phyloP scores from a whole-genome alignment of 2,113 vertebrate species.

The Tapirus terrestris region DNA sequence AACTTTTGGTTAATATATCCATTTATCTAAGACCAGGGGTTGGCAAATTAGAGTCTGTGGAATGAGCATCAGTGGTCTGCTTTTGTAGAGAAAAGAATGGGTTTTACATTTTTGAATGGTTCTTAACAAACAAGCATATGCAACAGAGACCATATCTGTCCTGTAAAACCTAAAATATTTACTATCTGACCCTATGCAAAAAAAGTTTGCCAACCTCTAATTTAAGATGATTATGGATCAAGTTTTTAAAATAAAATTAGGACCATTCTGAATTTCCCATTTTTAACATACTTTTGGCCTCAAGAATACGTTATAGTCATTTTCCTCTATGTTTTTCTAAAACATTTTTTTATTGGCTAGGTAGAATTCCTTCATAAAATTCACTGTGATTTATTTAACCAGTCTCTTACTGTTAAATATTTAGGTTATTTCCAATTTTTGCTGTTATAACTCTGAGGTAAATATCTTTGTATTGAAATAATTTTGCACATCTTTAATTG shows the following conservation, averaged over 20 bases:
- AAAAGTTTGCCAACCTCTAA: neutral
- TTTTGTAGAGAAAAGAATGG: neutral
- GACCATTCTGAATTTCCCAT: neutral
- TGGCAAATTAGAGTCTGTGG: neutral
- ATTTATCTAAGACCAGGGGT: neutral
- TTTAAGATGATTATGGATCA: neutral
- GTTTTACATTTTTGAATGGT: neutral
- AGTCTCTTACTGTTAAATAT: neutral
- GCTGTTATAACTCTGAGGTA: neutral
- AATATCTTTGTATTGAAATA: neutral
- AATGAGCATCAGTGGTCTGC: neutral
- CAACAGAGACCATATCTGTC: neutral
- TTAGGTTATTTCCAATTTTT: neutral
- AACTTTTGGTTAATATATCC: neutral
- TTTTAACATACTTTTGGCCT: neutral
- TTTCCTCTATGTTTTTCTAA: neutral
- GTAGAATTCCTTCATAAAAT: neutral
- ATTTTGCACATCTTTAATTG: neutral
- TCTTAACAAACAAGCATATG: neutral
- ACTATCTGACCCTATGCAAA: neutral
- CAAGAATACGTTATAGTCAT: neutral
- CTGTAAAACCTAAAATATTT: neutral
- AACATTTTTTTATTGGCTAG: neutral
- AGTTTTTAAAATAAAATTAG: conserved; percentile 21
- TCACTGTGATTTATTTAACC: neutral